Base-by-base conservation (phyloP, 1,140 invertebrate species). In the Littorina saxatilis region DNA sequence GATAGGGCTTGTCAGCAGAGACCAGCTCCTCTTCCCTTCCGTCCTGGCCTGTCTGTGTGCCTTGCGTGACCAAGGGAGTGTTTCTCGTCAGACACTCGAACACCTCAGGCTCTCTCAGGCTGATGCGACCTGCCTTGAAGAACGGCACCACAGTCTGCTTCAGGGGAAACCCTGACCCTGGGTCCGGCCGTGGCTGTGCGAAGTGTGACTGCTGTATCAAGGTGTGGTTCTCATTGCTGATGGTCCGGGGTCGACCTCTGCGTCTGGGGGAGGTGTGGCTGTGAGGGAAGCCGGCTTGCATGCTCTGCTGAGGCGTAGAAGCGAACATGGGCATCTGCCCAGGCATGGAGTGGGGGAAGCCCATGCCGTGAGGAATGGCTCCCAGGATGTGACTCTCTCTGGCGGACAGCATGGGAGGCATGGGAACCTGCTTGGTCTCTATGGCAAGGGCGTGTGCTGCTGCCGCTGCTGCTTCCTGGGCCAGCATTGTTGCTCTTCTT, bases 371-470 rank as follows among this genome's bases (percentile, higher is more conserved):
- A 13, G 70, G 70, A 17, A 52, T 50, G 39, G 70, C 20, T 20
- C 76, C 23, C 52, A 63, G 52, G 15, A 78, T 29, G 15, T 76
- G 74, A 39, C 50, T 55, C 2, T 76, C 74, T 2, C 74, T 4
- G 29, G 47, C 13, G 23, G 47, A 76, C 74, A 76, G 50, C 74
- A 76, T 63, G 20, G 39, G 55, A 1, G 76, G 58, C 58, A 78
- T 63, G 58, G 52, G 58, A 5, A 58, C 55, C 76, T 78, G 76
- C 76, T 78, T 78, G 37, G 76, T 78, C 15, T 78, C 58, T 20
- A 78, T 39, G 15, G 76, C 76, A 55, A 78, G 27, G 3, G 32
- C 76, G 1, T 55, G 55, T 1, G 76, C 76, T 2, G 76, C 76
- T 29, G 76, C 52, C 15, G 76, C 76, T 1, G 76, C 58, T 2